phyloP scores from a whole-genome alignment of 2,888 invertebrate genomes.

The Phaedon cochleariae region DNA sequence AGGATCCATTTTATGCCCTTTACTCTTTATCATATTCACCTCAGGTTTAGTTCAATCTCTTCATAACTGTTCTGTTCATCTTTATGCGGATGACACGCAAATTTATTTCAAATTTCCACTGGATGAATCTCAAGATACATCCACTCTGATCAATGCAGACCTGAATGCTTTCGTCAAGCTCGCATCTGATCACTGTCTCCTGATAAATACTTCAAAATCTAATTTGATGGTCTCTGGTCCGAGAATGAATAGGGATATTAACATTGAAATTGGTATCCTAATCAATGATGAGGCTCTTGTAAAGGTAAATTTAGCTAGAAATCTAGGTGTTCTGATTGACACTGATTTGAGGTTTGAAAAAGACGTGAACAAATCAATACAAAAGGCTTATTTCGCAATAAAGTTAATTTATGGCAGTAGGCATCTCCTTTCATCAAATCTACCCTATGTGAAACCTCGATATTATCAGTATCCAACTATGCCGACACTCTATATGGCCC shows the following conservation, averaged over 20 bases:
- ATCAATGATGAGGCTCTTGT: no score
- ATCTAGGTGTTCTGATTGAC: neutral
- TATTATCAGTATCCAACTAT: neutral
- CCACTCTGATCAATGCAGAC: no score
- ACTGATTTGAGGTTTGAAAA: neutral
- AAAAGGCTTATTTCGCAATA: neutral
- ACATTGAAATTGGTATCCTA: neutral
- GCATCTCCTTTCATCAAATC: neutral
- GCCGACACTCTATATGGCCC: constrained; percentile 6
- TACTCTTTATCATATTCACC: neutral
- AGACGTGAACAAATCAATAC: neutral
- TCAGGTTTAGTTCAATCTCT: no score
- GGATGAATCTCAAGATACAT: no score
- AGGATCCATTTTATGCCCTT: neutral
- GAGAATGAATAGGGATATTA: neutral
- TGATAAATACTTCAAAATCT: neutral
- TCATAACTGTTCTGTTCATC: no score
- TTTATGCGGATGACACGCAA: no score
- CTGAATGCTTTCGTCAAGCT: neutral
- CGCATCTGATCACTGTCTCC: neutral
- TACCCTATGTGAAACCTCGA: neutral
- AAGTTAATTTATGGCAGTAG: neutral
- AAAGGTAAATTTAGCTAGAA: neutral
- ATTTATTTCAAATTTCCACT: no score
- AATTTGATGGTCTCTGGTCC: neutral